phyloP scores from a whole-genome alignment of 2,888 invertebrate species.

The Mylabris sibirica region DNA sequence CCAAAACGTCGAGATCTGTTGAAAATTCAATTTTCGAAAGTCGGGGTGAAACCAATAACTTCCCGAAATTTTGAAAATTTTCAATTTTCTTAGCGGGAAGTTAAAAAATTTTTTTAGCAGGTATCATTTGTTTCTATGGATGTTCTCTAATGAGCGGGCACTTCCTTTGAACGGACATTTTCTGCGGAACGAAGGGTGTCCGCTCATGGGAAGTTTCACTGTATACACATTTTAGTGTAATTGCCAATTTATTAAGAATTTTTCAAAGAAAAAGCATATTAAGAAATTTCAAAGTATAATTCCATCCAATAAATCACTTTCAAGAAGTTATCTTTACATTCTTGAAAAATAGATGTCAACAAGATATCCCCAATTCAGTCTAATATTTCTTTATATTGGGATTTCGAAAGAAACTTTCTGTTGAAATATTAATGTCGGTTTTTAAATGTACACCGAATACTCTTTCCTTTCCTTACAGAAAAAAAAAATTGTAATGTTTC shows the following conservation, averaged over 20 bases:
- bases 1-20: too few species aligned
- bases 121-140: too few species aligned
- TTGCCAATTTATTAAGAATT: constrained; percentile 16
- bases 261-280: background rate
- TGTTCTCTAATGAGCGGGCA: too few species aligned
- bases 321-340: constrained; percentile 23
- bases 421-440: constrained; percentile 22
- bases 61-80: too few species aligned
- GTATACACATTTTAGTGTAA: background rate
- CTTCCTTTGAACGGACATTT: too few species aligned
- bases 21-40: too few species aligned
- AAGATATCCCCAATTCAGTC: constrained; percentile 23
- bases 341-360: constrained; percentile 27
- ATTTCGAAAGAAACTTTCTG: constrained; percentile 14
- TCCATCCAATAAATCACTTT: constrained; percentile 4
- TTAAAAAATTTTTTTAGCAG: too few species aligned
- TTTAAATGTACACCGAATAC: background rate
- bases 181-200: too few species aligned
- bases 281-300: background rate
- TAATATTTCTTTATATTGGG: constrained; percentile 23
- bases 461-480: background rate
- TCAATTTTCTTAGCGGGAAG: too few species aligned
- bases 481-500: background rate
- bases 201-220: too few species aligned
- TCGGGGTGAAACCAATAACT: too few species aligned